These are phyloP conservation scores for Nesogale talazaci DNA, from an alignment of 2,113 vertebrate species.

Conservation along the genomic window DNA sequence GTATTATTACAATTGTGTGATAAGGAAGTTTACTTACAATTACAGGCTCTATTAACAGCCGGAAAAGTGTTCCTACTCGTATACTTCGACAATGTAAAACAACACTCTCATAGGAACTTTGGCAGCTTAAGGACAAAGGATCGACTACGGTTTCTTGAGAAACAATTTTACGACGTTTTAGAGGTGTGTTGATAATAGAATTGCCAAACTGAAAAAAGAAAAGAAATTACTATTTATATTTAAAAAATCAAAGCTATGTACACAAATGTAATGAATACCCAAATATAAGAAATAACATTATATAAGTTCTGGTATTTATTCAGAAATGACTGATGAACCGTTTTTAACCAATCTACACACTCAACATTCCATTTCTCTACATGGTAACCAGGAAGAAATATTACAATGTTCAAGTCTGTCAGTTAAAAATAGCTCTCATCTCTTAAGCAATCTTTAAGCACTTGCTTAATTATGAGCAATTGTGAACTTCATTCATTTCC, in stretches of 20 bases:
- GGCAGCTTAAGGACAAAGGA: constrained; percentile 74
- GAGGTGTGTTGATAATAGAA: constrained; percentile 86
- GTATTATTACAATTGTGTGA: neutral
- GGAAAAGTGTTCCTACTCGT: constrained; percentile 92
- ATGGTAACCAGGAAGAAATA: neutral
- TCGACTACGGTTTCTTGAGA: constrained; percentile 82
- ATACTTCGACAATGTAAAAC: constrained; percentile 96
- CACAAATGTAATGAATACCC: neutral
- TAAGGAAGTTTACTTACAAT: constrained; percentile 89
- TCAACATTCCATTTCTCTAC: neutral
- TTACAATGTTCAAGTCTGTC: neutral
- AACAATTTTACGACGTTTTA: constrained; percentile 90
- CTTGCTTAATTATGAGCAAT: neutral
- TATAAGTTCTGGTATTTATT: neutral
- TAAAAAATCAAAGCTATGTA: constrained; percentile 5
- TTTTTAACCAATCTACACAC: neutral
- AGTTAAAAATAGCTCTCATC: constrained; percentile 25
- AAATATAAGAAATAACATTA: constrained; percentile 31
- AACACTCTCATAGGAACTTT: constrained; percentile 88
- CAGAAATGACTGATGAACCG: neutral
- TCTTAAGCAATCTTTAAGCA: neutral
- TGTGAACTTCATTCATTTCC: neutral
- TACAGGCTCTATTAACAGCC: constrained; percentile 93
- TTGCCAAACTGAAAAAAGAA: constrained; percentile 91
- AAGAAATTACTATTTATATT: constrained; percentile 66